Base-by-base conservation (phyloP, 2,888 invertebrate genomes). In the Balanococcus diminutus region DNA sequence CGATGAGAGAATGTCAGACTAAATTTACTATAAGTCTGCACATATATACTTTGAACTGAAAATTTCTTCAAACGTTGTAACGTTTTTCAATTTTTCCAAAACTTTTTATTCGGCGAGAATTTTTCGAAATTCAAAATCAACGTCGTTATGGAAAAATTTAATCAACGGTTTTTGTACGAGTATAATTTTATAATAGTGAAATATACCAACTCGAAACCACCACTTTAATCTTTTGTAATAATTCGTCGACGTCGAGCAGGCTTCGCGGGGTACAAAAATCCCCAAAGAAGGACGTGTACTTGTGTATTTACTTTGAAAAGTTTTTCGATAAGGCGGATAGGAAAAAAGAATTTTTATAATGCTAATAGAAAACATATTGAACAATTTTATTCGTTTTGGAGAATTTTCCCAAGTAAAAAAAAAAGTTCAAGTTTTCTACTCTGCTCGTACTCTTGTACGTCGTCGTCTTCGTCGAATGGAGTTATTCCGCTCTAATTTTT, bases 311-410 rank as follows among this genome's bases (percentile, higher is more conserved):
- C 61, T 67, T 67, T 67, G 61, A 28, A 67, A 67, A 67, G 25
- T 67, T 67, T 51, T 67, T 14, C 61, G 28, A 67, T 67, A 67
- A 67, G 61, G 61, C 61, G 61, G 61, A 67, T 14, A 67, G 14
- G 61, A 67, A 67, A 67, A 28, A 67, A 28, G 61, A 67, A 67
- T 67, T 67, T 67, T 67, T 67, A 67, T 28, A 67, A 67, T 67
- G 61, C 61, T 67, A 67, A 67, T 67, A 67, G 61, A 67, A 67
- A 67, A 67, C 61, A 67, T 67, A 67, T 67, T 67, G 61, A 67
- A 67, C 61, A 28, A 28, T 51, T 51, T 51, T 51, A 51, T 51
- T 51, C 25, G 61, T 67, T 67, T 67, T 25, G 61, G 25, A 11
- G n/a, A 67, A 25, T 67, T 67, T 67, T 67, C 2, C 11, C 19